Conservation (phyloP, 2,113 vertebrate species). For the Opisthocomus hoazin region DNA sequence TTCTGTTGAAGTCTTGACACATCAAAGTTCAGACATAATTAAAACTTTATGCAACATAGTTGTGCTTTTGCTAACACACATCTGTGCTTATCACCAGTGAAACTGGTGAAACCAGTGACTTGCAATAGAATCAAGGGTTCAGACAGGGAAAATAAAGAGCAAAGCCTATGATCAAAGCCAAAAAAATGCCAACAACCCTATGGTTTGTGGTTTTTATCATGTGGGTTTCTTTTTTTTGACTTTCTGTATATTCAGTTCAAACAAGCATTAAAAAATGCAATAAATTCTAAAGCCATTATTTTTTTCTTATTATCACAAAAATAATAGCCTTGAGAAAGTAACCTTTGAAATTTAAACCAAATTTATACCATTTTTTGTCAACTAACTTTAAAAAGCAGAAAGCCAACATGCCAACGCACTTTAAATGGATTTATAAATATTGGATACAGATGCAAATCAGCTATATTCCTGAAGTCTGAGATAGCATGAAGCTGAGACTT, state of each 20-base stretch:
- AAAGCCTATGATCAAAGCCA: not conserved
- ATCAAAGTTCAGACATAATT: not conserved
- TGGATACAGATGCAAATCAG: not conserved
- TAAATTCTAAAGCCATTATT: not conserved
- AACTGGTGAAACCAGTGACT: not conserved
- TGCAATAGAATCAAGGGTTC: not conserved
- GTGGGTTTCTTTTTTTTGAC: not conserved
- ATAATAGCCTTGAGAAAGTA: not conserved
- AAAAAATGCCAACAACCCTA: not conserved
- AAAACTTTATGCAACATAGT: not conserved
- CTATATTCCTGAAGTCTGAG: not conserved
- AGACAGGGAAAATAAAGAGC: not conserved
- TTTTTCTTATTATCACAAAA: not conserved
- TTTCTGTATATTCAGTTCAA: not conserved
- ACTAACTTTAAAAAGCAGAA: not conserved
- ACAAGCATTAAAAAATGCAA: not conserved
- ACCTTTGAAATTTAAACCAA: not conserved
- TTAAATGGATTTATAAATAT: not conserved
- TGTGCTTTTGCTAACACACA: not conserved
- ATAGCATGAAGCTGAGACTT: not conserved
- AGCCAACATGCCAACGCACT: not conserved
- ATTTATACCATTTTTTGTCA: not conserved
- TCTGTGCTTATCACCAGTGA: not conserved
- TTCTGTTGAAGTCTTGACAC: not conserved
- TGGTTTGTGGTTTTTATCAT: not conserved